Evolutionary conservation across 2,888 invertebrate species (phyloP).

Genomic region (Pachycephus smyrnensis): DNA sequence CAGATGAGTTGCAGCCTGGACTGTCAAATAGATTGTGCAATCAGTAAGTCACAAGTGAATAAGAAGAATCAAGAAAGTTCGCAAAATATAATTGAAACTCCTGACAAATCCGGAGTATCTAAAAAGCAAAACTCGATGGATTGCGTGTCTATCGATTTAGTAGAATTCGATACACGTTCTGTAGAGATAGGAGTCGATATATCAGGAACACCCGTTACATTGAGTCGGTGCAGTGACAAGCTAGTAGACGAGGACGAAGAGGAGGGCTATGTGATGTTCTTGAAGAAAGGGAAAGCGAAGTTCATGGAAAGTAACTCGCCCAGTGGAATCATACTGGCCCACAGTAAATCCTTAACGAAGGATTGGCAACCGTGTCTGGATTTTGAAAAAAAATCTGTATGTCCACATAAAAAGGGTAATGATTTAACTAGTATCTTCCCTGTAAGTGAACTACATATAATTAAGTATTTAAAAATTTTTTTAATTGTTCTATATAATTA

Average conservation of each 20-base stretch:
- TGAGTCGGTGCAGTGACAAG: neutral
- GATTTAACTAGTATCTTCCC: neutral
- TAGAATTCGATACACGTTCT: neutral
- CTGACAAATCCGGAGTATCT: neutral
- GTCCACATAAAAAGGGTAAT: neutral
- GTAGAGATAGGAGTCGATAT: neutral
- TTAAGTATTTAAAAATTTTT: neutral
- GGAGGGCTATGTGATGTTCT: neutral
- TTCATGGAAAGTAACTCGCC: neutral
- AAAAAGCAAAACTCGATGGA: neutral
- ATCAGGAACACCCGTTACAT: neutral
- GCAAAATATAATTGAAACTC: neutral
- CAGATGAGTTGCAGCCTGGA: no score
- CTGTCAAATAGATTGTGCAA: no score
- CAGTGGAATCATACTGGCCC: neutral
- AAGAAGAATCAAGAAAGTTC: neutral
- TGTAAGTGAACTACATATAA: neutral
- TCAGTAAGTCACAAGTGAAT: neutral
- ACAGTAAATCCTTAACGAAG: neutral
- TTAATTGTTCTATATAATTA: neutral
- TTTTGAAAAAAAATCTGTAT: neutral
- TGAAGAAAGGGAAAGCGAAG: neutral
- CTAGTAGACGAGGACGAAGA: neutral
- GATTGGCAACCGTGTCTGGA: neutral
- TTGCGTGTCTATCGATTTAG: neutral